These are phyloP conservation scores for Hycleus cichorii DNA, from an alignment of 1,140 invertebrate species.

Conservation along the genomic window DNA sequence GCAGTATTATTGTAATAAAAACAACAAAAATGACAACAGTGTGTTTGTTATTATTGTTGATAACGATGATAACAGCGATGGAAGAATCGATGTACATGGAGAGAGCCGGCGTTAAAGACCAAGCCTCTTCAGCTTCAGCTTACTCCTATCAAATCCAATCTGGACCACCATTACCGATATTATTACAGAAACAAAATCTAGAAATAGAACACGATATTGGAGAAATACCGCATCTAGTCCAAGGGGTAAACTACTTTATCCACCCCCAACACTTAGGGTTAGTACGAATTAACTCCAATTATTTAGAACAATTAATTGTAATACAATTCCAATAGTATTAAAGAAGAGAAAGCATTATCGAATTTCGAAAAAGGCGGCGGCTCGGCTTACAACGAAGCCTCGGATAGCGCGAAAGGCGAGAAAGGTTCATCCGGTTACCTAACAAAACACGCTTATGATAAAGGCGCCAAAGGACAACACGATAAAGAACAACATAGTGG, in stretches of 20 bases:
- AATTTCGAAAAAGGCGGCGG: slow-evolving; percentile 7
- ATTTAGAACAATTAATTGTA: too few relatives aligned
- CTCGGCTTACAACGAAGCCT: background rate
- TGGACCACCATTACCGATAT: slow-evolving; percentile 12
- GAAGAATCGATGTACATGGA: slow-evolving; percentile 16
- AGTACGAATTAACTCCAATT: too few relatives aligned
- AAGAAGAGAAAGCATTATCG: background rate
- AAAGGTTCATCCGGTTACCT: slow-evolving; percentile 35
- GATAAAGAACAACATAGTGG: slow-evolving; percentile 41
- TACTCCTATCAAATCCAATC: slow-evolving; percentile 21
- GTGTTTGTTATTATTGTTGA: too few relatives aligned
- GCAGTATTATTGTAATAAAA: too few relatives aligned
- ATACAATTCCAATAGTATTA: too few relatives aligned
- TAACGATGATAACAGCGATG: background rate
- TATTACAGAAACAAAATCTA: slow-evolving; percentile 5
- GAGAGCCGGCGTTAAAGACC: slow-evolving; percentile 15
- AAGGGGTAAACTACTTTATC: background rate
- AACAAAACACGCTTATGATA: slow-evolving; percentile 43
- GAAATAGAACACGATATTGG: slow-evolving; percentile 2
- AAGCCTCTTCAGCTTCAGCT: slow-evolving; percentile 21
- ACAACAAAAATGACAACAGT: too few relatives aligned
- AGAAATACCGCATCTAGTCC: slow-evolving; percentile 7
- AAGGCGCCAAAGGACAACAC: slow-evolving; percentile 40
- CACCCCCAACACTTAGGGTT: too few relatives aligned
- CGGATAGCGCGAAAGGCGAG: slow-evolving; percentile 35